phyloP scores from a whole-genome alignment of 2,797 vertebrate genomes.

The Oreochromis grahami region DNA sequence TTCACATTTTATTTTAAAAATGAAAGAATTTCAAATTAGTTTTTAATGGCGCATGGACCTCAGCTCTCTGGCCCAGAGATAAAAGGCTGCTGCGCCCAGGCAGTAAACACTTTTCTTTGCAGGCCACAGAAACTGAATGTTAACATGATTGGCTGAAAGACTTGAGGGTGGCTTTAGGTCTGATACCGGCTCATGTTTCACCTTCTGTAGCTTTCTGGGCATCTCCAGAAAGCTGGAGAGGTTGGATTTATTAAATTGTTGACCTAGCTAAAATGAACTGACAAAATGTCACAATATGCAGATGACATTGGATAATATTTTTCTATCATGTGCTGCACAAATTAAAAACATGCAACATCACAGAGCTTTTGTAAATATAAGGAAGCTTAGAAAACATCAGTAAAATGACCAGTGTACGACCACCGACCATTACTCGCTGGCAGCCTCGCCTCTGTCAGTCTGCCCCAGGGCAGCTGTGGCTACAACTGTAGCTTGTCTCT shows the following conservation, averaged over 20 bases:
- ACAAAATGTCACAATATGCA: conserved; percentile 1
- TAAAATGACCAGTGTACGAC: background rate
- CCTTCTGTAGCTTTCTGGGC: background rate
- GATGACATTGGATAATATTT: background rate
- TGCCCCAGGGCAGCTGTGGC: too few species aligned
- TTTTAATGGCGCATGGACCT: background rate
- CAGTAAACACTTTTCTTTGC: accelerated
- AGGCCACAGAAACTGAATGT: background rate
- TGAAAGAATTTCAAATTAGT: accelerated
- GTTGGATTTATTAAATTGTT: background rate
- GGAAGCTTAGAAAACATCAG: background rate
- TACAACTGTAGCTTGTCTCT: too few species aligned
- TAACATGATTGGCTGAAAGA: background rate
- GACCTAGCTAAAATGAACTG: background rate
- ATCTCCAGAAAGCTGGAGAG: background rate
- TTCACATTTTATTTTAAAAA: background rate
- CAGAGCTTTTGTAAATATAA: background rate
- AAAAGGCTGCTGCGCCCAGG: background rate
- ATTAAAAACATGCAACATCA: background rate
- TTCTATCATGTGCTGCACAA: background rate
- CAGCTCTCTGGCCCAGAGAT: background rate
- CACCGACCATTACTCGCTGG: too few species aligned
- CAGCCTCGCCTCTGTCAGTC: too few species aligned
- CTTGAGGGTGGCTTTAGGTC: background rate
- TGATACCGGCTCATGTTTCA: background rate